Conservation (phyloP, 1,140 invertebrate species). For the Brachionus calyciflorus region DNA sequence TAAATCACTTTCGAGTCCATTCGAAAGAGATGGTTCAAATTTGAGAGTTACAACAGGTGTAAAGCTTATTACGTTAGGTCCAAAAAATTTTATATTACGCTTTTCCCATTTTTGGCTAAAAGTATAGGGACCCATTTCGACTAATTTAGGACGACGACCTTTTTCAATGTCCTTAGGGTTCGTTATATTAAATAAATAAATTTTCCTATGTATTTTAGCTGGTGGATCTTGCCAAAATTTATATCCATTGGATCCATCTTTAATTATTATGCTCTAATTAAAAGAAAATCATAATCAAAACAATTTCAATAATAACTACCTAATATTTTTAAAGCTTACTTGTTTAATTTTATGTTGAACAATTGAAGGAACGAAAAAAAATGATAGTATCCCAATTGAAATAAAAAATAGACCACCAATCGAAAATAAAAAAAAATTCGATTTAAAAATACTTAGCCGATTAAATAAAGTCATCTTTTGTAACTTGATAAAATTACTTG, state of each 20-base stretch:
- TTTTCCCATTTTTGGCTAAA: constrained; percentile 31
- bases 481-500: no score
- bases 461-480: no score
- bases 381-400: no score
- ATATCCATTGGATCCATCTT: not conserved
- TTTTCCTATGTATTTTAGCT: constrained; percentile 10
- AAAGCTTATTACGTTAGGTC: not conserved
- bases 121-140: constrained; percentile 22
- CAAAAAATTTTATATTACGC: constrained; percentile 10
- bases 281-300: no score
- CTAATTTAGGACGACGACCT: constrained; percentile 2
- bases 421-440: no score
- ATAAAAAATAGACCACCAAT: no score
- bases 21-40: not conserved
- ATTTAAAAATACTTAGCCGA: no score
- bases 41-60: not conserved
- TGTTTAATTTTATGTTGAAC: no score
- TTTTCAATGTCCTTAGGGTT: constrained; percentile 5
- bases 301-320: no score
- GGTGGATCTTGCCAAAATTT: constrained; percentile 19
- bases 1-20: not conserved
- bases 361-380: no score
- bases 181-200: constrained; percentile 15
- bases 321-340: no score
- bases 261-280: constrained; percentile 31